phyloP scores from a whole-genome alignment of 2,888 invertebrate species.

The Pterostichus niger region DNA sequence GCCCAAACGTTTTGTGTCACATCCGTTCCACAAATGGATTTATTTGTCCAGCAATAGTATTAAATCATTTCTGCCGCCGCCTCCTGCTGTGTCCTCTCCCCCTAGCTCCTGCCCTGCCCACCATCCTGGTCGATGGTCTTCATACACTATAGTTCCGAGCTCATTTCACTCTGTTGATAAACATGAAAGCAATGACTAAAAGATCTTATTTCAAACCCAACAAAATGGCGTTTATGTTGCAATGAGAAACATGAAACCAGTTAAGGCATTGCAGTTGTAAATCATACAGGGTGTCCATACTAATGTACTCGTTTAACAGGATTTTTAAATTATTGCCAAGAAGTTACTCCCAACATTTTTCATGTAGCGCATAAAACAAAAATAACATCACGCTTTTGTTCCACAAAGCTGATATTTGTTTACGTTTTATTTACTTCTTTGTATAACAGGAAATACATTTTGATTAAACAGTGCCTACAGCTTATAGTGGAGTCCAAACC shows the following conservation, averaged over 20 bases:
- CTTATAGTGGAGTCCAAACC: too few relatives aligned
- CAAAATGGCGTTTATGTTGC: slow-evolving; percentile 13
- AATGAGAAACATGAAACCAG: neutral
- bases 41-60: slow-evolving; percentile 66
- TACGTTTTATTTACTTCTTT: too few relatives aligned
- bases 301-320: neutral
- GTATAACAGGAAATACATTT: too few relatives aligned
- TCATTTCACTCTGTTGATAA: neutral
- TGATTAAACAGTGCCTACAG: too few relatives aligned
- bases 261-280: slow-evolving; percentile 1
- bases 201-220: slow-evolving; percentile 31
- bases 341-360: neutral
- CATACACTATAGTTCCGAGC: too few relatives aligned
- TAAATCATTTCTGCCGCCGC: slow-evolving; percentile 61
- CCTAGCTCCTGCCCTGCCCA: too few relatives aligned
- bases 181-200: slow-evolving; percentile 8
- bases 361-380: too few relatives aligned
- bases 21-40: slow-evolving; percentile 66
- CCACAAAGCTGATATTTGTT: too few relatives aligned
- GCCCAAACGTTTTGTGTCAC: slow-evolving; percentile 63
- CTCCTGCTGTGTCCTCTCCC: slow-evolving; percentile 2
- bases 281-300: neutral
- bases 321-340: neutral
- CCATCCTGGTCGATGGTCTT: too few relatives aligned
- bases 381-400: too few relatives aligned